A percentile compares a stretch with the other conserved stretches of the same genome.
These are phyloP conservation scores for Rhogogaster chlorosoma DNA, from an alignment of 2,888 invertebrate genomes.

Conservation along the genomic window DNA sequence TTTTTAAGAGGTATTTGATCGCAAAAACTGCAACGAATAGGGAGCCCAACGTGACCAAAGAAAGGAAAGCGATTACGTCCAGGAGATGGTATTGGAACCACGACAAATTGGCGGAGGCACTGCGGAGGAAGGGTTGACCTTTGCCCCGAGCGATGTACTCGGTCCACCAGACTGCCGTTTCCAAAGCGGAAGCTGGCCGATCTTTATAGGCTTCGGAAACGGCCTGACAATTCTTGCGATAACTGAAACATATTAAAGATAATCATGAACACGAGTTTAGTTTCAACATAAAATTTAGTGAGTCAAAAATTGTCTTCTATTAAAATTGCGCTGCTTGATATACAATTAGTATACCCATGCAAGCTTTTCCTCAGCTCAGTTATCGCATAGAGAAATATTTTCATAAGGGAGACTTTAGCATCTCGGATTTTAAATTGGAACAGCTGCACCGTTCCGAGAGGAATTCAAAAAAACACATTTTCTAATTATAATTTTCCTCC, in stretches of 20 bases:
- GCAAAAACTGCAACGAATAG: constrained; percentile 38
- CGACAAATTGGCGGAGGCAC: constrained; percentile 48
- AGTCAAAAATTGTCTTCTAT: neutral
- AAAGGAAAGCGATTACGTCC: constrained; percentile 51
- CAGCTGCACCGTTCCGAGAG: neutral
- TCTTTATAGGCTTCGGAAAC: constrained; percentile 61
- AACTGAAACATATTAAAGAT: constrained; percentile 55
- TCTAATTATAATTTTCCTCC: constrained; percentile 21
- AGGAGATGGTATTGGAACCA: constrained; percentile 52
- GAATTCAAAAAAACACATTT: constrained; percentile 27
- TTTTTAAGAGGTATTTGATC: constrained; percentile 2
- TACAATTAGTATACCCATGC: no score
- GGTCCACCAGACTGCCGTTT: constrained; percentile 64
- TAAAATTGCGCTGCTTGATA: no score
- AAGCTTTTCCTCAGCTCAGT: no score
- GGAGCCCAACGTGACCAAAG: constrained; percentile 10
- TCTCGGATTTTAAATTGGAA: neutral
- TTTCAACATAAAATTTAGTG: neutral
- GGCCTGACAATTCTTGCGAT: constrained; percentile 58
- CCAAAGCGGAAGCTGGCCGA: constrained; percentile 58
- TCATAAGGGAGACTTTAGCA: neutral
- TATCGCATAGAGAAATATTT: neutral
- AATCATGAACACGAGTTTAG: neutral
- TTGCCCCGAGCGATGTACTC: constrained; percentile 63
- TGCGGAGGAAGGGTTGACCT: constrained; percentile 56